These are phyloP conservation scores for Thripadectes ignobilis DNA, from an alignment of 2,797 vertebrate species.

Conservation along the genomic window DNA sequence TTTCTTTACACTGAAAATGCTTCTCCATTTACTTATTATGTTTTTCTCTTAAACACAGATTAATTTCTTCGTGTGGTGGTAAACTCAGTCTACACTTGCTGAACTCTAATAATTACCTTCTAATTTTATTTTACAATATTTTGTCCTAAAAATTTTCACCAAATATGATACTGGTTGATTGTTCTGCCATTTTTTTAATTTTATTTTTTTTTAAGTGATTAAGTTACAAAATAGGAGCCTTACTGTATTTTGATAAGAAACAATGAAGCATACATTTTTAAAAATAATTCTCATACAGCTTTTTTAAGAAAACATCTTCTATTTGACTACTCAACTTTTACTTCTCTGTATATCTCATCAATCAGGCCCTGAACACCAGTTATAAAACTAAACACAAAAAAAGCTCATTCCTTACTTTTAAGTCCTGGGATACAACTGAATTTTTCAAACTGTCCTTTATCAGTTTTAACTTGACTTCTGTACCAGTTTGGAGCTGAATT, in stretches of 20 bases:
- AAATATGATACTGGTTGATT: fast-evolving
- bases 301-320: too few relatives aligned
- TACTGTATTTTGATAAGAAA: background rate
- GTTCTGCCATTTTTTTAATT: fast-evolving
- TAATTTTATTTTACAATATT: background rate
- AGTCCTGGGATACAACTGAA: background rate
- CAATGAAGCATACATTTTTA: fast-evolving
- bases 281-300: fast-evolving
- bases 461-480: background rate
- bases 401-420: background rate
- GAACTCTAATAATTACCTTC: background rate
- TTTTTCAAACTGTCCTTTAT: background rate
- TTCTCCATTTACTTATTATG: background rate
- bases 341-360: background rate
- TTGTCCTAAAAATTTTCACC: background rate
- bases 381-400: background rate
- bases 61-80: background rate
- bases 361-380: background rate
- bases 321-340: background rate
- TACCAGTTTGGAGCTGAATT: background rate
- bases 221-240: background rate
- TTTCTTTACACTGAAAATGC: background rate
- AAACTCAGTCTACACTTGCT: background rate
- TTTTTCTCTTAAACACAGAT: slow-evolving; percentile 24
- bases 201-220: background rate